Percentiles rank a stretch among this genome's conserved stretches.
These are phyloP conservation scores for Pseudochromis fuscus DNA, from an alignment of 2,797 vertebrate genomes.

Conservation along the genomic window DNA sequence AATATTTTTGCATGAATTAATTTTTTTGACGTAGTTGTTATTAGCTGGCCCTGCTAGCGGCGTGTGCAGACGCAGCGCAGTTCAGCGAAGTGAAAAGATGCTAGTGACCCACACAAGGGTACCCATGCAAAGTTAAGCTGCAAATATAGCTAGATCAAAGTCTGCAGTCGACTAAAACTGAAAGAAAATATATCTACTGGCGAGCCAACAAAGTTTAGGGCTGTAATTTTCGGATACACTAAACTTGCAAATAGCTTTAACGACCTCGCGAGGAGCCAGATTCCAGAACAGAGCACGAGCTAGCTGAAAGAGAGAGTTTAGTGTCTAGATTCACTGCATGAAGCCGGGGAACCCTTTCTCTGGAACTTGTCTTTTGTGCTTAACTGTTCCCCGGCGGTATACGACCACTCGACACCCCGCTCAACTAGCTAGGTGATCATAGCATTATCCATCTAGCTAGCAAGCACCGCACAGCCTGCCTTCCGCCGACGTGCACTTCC, in stretches of 20 bases:
- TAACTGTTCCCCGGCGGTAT: constrained; percentile 17
- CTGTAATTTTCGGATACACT: constrained; percentile 39
- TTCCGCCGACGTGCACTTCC: constrained; percentile 84
- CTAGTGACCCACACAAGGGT: constrained; percentile 70
- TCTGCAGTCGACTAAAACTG: constrained; percentile 34
- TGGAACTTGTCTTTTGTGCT: constrained; percentile 22
- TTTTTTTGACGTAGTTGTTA: constrained; percentile 78
- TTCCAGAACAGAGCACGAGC: constrained; percentile 68
- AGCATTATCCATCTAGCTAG: constrained; percentile 63
- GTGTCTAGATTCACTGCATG: constrained; percentile 25
- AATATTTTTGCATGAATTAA: constrained; percentile 41
- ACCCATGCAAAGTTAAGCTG: constrained; percentile 66
- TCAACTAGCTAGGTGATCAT: constrained; percentile 59
- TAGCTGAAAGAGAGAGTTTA: constrained; percentile 37
- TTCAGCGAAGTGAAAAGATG: constrained; percentile 65
- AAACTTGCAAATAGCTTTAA: constrained; percentile 64
- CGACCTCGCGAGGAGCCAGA: constrained; percentile 67
- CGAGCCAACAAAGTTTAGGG: constrained; percentile 42
- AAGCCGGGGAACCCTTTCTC: constrained; percentile 11
- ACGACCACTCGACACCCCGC: constrained; percentile 45
- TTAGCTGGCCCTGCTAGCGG: constrained; percentile 69
- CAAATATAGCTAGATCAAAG: constrained; percentile 39
- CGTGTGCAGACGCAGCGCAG: constrained; percentile 59
- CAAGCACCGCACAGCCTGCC: constrained; percentile 73
- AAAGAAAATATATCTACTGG: constrained; percentile 18